Percentiles rank a stretch among this genome's conserved stretches.
Conservation (phyloP, 2,888 invertebrate genomes). For the Platycheirus rosarum region DNA sequence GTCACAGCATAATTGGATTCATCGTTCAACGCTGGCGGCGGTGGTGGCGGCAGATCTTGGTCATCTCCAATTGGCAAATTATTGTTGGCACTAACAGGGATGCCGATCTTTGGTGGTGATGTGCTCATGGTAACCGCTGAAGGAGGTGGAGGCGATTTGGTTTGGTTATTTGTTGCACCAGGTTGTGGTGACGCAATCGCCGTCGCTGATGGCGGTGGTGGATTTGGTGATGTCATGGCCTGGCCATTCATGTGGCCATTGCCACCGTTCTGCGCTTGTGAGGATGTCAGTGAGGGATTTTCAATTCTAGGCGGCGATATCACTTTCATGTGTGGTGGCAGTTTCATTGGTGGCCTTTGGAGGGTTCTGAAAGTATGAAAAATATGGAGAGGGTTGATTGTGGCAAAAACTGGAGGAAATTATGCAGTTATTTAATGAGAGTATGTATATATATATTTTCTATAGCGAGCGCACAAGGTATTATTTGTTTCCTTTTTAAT, state of each 20-base stretch:
- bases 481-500: too few species aligned
- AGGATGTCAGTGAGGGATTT: constrained; percentile 79
- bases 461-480: too few species aligned
- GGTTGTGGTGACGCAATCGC: constrained; percentile 74
- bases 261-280: constrained; percentile 73
- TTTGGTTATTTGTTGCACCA: constrained; percentile 74
- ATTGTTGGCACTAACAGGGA: constrained; percentile 71
- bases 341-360: constrained; percentile 82
- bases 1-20: constrained; percentile 83
- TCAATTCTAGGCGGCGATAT: constrained; percentile 82
- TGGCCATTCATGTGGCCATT: constrained; percentile 65
- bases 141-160: constrained; percentile 74
- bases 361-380: constrained; percentile 81
- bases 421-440: too few species aligned
- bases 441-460: too few species aligned
- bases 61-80: constrained; percentile 77
- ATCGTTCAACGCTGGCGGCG: constrained; percentile 81
- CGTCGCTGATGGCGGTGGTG: constrained; percentile 78
- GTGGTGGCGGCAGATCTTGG: constrained; percentile 80
- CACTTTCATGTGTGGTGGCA: constrained; percentile 82
- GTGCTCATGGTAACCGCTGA: constrained; percentile 66
- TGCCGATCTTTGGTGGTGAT: constrained; percentile 61
- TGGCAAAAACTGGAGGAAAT: too few species aligned
- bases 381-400: too few species aligned
- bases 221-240: constrained; percentile 75